These are phyloP conservation scores for Vannuccia rotundouncinata DNA, from an alignment of 2,888 invertebrate genomes.

Conservation along the genomic window DNA sequence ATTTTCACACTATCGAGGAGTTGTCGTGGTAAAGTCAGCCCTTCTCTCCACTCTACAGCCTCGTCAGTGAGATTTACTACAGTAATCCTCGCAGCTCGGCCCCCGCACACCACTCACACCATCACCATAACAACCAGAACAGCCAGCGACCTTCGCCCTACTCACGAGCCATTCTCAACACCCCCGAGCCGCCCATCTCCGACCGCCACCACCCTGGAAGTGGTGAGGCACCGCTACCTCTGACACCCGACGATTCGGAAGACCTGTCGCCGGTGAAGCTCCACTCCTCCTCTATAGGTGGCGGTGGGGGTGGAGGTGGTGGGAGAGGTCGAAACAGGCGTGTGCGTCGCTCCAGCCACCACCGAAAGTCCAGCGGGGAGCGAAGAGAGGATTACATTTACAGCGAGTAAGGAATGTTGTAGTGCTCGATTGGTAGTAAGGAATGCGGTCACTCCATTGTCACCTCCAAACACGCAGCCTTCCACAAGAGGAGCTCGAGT, in stretches of 20 bases:
- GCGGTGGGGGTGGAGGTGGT: neutral
- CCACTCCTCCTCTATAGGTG: neutral
- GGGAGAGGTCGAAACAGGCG: neutral
- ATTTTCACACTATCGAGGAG: too few relatives aligned
- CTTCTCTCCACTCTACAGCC: neutral
- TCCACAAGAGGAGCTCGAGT: conserved; percentile 15
- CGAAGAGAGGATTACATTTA: neutral
- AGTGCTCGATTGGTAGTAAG: too few relatives aligned
- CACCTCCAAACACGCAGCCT: neutral
- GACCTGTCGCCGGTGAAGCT: neutral
- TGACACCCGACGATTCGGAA: neutral
- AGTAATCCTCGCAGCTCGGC: neutral
- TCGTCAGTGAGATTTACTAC: neutral
- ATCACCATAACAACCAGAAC: neutral
- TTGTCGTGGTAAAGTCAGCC: too few relatives aligned
- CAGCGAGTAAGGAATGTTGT: neutral
- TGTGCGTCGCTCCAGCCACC: neutral
- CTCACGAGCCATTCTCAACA: neutral
- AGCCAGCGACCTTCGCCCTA: neutral
- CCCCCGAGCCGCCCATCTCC: neutral
- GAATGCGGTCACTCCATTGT: too few relatives aligned
- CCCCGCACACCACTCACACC: neutral
- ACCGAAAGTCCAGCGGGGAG: neutral
- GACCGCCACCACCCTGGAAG: neutral
- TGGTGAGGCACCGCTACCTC: neutral